phyloP scores from a whole-genome alignment of 2,797 vertebrate species.

The Alosa sapidissima region DNA sequence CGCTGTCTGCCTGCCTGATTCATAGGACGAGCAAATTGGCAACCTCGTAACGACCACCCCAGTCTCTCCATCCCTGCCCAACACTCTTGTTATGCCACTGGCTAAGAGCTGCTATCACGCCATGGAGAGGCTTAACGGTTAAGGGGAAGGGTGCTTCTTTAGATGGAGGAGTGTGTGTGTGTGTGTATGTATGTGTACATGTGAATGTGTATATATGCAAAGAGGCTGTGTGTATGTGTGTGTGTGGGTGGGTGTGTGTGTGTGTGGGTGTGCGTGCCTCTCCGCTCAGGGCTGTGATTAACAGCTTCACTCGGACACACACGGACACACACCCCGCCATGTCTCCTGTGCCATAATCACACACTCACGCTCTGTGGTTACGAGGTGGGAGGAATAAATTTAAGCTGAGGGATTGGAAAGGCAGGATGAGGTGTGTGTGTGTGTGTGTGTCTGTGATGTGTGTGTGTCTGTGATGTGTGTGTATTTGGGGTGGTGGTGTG shows the following conservation, averaged over 20 bases:
- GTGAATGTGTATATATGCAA: background rate
- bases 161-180: background rate
- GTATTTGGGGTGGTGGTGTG: background rate
- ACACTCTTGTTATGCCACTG: background rate
- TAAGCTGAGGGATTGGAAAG: constrained; percentile 19
- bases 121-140: background rate
- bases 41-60: background rate
- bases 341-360: background rate
- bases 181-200: background rate
- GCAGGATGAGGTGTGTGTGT: background rate
- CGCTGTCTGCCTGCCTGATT: background rate
- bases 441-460: constrained; percentile 21
- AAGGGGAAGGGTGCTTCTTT: background rate
- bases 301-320: constrained; percentile 11
- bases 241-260: constrained; percentile 30
- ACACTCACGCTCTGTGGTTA: constrained; percentile 42
- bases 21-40: background rate
- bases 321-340: constrained; percentile 22
- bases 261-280: constrained; percentile 22
- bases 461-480: background rate
- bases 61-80: background rate
- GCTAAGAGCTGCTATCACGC: background rate
- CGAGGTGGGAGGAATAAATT: constrained; percentile 54
- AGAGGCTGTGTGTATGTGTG: background rate
- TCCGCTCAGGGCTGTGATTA: constrained; percentile 7